Conservation (phyloP, 2,113 vertebrate species). For the Meles meles region DNA sequence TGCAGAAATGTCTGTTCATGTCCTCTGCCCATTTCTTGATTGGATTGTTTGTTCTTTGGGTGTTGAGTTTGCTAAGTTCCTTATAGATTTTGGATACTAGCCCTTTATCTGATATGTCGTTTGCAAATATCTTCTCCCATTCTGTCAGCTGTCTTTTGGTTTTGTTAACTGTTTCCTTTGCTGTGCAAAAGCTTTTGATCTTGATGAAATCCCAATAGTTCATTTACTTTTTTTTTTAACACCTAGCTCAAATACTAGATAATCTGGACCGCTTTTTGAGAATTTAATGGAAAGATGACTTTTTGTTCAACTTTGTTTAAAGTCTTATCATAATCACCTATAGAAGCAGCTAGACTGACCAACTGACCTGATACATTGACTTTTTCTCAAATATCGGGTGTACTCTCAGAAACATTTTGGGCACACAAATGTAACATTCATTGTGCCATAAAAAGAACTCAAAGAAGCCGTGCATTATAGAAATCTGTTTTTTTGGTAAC, state of each 20-base stretch:
- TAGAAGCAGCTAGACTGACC: not conserved
- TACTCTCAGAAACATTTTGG: not conserved
- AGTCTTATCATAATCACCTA: not conserved
- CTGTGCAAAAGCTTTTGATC: no score
- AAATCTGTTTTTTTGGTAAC: not conserved
- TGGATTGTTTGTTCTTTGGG: no score
- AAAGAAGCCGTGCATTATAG: not conserved
- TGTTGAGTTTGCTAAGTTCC: no score
- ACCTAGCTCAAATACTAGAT: not conserved
- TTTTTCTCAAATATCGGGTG: not conserved
- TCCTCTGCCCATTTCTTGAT: no score
- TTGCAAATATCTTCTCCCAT: no score
- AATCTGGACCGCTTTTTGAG: not conserved
- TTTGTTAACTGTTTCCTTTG: no score
- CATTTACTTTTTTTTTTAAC: not conserved
- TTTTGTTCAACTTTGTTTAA: not conserved
- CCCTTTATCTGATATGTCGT: no score
- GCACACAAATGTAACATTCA: not conserved
- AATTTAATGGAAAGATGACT: not conserved
- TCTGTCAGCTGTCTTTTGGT: no score
- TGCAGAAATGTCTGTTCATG: no score
- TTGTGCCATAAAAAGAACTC: not conserved
- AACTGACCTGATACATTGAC: not conserved
- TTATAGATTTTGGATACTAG: no score
- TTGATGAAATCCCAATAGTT: no score